Evolutionary conservation across 2,888 invertebrate genomes (phyloP).

Genomic region (Cacoxenus indagator): DNA sequence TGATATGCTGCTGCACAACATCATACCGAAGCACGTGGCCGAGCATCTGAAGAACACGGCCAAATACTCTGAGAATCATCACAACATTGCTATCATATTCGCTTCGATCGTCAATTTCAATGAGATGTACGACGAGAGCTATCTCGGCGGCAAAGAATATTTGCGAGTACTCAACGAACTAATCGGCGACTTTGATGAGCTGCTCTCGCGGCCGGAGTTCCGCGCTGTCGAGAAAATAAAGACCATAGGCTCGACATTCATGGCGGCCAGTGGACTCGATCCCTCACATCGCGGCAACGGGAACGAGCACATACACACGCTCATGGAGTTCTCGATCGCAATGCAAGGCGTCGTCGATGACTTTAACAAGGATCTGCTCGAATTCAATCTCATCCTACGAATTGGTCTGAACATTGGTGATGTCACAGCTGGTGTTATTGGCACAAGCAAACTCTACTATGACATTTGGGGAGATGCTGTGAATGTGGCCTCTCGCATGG

Average conservation of each 20-base stretch:
- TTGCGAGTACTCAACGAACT: constrained; percentile 94
- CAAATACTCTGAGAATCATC: constrained; percentile 94
- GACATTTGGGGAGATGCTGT: constrained; percentile 99
- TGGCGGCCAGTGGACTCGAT: constrained; percentile 97
- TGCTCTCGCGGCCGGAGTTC: constrained; percentile 85
- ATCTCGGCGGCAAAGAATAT: constrained; percentile 94
- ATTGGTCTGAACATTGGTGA: constrained; percentile 95
- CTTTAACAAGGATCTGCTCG: constrained; percentile 90
- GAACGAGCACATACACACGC: constrained; percentile 82
- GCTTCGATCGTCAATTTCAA: constrained; percentile 97
- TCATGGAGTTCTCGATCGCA: constrained; percentile 94
- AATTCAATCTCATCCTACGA: constrained; percentile 87
- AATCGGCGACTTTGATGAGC: constrained; percentile 95
- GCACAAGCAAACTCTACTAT: constrained; percentile 94
- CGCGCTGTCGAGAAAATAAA: constrained; percentile 96
- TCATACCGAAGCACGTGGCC: constrained; percentile 95
- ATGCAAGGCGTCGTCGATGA: constrained; percentile 89
- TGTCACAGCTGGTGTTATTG: constrained; percentile 96
- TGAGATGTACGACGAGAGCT: constrained; percentile 98
- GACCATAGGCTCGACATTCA: constrained; percentile 96
- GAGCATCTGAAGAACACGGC: constrained; percentile 93
- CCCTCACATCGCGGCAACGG: constrained; percentile 81
- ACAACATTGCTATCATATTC: constrained; percentile 93
- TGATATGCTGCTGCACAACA: constrained; percentile 96
- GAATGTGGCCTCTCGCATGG: constrained; percentile 97